Percentiles rank a stretch among this genome's conserved stretches.
Evolutionary conservation across 2,797 vertebrate genomes (phyloP).

Genomic region (Semaprochilodus insignis): DNA sequence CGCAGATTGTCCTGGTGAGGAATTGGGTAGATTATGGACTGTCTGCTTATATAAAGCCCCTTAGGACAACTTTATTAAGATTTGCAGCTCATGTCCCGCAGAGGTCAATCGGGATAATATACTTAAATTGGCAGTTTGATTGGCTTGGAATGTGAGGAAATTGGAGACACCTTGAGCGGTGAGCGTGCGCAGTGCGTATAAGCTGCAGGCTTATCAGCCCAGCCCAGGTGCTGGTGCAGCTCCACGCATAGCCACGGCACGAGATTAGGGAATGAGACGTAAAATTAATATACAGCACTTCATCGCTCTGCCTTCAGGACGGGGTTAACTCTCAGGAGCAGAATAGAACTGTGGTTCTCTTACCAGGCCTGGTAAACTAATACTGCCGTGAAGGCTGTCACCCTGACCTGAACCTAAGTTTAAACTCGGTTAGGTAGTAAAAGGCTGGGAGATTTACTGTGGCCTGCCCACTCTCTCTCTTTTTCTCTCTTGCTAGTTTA

Average conservation of each 20-base stretch:
- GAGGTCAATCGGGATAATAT: conserved; percentile 53
- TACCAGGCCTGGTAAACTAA: conserved; percentile 50
- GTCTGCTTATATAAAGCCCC: conserved; percentile 45
- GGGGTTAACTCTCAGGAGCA: conserved; percentile 47
- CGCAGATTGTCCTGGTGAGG: conserved; percentile 40
- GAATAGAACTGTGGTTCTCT: conserved; percentile 39
- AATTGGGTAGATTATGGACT: conserved; percentile 45
- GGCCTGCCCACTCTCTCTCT: conserved; percentile 43
- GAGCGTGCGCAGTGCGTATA: conserved; percentile 21
- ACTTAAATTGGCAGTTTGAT: conserved; percentile 58
- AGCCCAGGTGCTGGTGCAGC: conserved; percentile 54
- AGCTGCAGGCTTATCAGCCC: conserved; percentile 49
- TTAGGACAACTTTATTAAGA: conserved; percentile 56
- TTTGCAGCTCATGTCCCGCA: conserved; percentile 41
- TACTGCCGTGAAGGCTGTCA: conserved; percentile 49
- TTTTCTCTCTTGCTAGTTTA: conserved; percentile 35
- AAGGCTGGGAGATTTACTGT: conserved; percentile 58
- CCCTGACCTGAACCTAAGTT: conserved; percentile 58
- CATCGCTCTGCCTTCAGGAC: conserved; percentile 42
- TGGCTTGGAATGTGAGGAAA: conserved; percentile 62
- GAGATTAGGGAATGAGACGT: conserved; percentile 55
- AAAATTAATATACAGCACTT: conserved; percentile 49
- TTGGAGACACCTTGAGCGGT: conserved; percentile 60
- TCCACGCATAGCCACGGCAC: conserved; percentile 5
- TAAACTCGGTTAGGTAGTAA: conserved; percentile 48